These are phyloP conservation scores for Morone saxatilis DNA, from an alignment of 2,113 vertebrate genomes.

Conservation along the genomic window DNA sequence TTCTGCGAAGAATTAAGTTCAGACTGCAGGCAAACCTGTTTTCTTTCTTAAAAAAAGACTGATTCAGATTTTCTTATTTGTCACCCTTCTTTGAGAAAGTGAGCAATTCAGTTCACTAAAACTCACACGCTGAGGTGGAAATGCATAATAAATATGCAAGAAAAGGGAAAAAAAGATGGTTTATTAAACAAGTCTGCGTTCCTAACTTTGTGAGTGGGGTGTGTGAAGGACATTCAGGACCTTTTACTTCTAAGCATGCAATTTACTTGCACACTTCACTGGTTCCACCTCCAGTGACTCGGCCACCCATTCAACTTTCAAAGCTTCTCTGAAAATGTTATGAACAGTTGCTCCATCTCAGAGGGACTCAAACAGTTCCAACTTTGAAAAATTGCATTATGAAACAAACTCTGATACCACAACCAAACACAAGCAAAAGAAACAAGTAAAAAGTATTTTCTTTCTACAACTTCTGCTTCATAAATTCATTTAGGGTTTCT, in stretches of 20 bases:
- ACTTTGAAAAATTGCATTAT: not conserved
- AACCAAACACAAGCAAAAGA: not conserved
- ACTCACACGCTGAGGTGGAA: conserved; percentile 11
- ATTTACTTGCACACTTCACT: conserved; percentile 35
- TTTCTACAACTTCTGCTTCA: not conserved
- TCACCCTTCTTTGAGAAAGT: conserved; percentile 9
- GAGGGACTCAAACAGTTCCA: not conserved
- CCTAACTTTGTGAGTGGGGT: conserved; percentile 32
- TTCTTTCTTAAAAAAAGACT: not conserved
- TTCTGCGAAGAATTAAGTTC: not conserved
- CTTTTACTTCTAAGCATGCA: conserved; percentile 15
- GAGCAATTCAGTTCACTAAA: conserved; percentile 18
- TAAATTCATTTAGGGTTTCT: not conserved
- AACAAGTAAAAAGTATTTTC: not conserved
- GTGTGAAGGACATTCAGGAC: conserved; percentile 30
- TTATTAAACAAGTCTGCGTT: conserved; percentile 45
- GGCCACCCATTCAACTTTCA: conserved; percentile 6
- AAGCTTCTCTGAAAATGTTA: conserved; percentile 7
- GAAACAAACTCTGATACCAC: not conserved
- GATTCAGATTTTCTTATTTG: not conserved
- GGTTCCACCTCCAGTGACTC: conserved; percentile 30
- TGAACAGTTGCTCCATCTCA: conserved; percentile 5
- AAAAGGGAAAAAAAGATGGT: conserved; percentile 20
- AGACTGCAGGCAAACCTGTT: not conserved
- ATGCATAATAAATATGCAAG: conserved; percentile 20